A percentile compares a stretch with the other conserved stretches of the same genome.
Conservation (phyloP, 35 echinoderm and acorn worm genomes). For the Apostichopus parvimensis region DNA sequence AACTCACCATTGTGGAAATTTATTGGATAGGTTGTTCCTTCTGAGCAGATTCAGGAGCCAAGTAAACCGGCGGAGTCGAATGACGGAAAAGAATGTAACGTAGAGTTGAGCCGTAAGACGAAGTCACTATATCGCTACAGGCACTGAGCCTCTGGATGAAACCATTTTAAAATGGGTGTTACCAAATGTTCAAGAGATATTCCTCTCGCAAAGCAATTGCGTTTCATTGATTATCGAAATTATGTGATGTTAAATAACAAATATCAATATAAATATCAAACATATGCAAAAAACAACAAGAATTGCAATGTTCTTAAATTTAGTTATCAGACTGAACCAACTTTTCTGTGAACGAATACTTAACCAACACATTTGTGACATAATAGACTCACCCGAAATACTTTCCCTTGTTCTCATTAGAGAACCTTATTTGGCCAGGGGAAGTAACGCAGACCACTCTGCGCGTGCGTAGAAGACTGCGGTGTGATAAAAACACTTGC, state of each 20-base stretch:
- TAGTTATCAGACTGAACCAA: no score
- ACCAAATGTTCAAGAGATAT: no score
- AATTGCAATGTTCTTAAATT: no score
- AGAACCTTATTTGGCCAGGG: conserved; percentile 16
- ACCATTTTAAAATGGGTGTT: not conserved
- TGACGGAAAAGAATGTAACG: not conserved
- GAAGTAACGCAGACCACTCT: not conserved
- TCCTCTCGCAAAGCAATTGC: no score
- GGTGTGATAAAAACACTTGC: conserved; percentile 1
- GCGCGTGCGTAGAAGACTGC: not conserved
- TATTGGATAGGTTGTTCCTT: not conserved
- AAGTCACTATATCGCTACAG: not conserved
- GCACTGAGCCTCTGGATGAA: not conserved
- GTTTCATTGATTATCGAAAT: no score
- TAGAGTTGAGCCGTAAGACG: not conserved
- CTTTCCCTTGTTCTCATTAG: not conserved
- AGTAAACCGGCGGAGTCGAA: not conserved
- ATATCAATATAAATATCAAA: no score
- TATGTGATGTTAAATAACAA: no score
- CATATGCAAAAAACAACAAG: no score
- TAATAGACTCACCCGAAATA: not conserved
- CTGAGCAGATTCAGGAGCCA: not conserved
- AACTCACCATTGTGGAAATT: not conserved
- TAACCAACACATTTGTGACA: no score
- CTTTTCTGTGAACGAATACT: no score